Percentiles rank a stretch among this genome's conserved stretches.
phyloP scores from a whole-genome alignment of 1,140 invertebrate genomes.

The Formica exsecta region DNA sequence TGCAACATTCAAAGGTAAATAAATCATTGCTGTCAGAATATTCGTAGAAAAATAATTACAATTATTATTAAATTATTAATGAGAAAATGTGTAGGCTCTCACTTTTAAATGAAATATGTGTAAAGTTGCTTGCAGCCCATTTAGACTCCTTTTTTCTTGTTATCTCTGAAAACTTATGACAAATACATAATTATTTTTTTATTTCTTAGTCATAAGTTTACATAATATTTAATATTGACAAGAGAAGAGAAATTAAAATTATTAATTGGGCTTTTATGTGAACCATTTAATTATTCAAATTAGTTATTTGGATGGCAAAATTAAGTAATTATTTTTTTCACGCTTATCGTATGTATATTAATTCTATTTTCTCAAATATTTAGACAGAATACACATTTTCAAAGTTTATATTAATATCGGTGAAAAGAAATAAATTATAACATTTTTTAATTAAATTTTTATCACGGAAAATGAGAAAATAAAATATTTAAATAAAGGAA shows the following conservation, averaged over 20 bases:
- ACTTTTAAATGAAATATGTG: background rate
- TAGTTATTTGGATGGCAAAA: background rate
- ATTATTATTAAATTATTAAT: background rate
- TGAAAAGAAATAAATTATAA: background rate
- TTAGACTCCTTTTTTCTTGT: too few species aligned
- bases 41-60: background rate
- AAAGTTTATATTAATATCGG: background rate
- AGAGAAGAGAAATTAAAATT: background rate
- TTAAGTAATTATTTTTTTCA: background rate
- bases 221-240: background rate
- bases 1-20: background rate
- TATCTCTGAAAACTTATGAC: too few species aligned
- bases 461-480: background rate
- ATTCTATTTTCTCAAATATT: background rate
- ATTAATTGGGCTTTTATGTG: too few species aligned
- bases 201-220: background rate
- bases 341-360: background rate
- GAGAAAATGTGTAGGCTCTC: background rate
- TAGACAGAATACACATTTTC: background rate
- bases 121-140: background rate
- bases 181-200: background rate
- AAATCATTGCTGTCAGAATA: background rate
- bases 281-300: background rate
- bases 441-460: background rate
- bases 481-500: background rate